These are phyloP conservation scores for Acleris laterana DNA, from an alignment of 2,888 invertebrate genomes.

Conservation along the genomic window DNA sequence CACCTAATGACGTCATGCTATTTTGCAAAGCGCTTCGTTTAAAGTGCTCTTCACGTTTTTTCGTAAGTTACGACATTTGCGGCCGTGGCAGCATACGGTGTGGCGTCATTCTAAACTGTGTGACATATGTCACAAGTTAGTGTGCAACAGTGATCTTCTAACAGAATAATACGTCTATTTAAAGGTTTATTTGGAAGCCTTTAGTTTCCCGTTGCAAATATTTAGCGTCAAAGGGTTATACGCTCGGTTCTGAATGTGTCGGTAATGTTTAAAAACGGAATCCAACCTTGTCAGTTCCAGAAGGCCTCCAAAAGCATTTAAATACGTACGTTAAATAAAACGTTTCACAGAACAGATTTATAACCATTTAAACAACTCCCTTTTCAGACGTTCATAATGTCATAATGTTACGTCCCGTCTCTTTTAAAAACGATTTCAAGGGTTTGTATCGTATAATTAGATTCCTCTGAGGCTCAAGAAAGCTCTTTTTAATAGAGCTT, in stretches of 20 bases:
- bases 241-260: too few relatives aligned
- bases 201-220: too few relatives aligned
- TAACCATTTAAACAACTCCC: too few relatives aligned
- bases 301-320: too few relatives aligned
- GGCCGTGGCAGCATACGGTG: background rate
- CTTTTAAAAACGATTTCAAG: conserved; percentile 4
- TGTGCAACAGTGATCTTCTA: background rate
- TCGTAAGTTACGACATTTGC: background rate
- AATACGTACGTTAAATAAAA: too few relatives aligned
- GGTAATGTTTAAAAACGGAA: too few relatives aligned
- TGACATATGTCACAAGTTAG: background rate
- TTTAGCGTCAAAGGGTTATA: too few relatives aligned
- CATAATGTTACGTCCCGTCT: background rate
- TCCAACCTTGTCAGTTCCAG: too few relatives aligned
- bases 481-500: conserved; percentile 28
- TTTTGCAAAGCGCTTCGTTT: background rate
- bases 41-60: background rate
- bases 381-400: background rate
- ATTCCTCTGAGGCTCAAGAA: conserved; percentile 13
- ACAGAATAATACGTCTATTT: background rate
- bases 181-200: background rate
- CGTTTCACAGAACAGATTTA: too few relatives aligned
- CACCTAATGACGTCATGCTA: too few relatives aligned
- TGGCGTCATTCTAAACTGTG: background rate
- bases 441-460: conserved; percentile 23